Evolutionary conservation across 2,888 invertebrate species (phyloP), one percentile per base, ranked within the genome.

Genomic region (Cataglyphis albicans): DNA sequence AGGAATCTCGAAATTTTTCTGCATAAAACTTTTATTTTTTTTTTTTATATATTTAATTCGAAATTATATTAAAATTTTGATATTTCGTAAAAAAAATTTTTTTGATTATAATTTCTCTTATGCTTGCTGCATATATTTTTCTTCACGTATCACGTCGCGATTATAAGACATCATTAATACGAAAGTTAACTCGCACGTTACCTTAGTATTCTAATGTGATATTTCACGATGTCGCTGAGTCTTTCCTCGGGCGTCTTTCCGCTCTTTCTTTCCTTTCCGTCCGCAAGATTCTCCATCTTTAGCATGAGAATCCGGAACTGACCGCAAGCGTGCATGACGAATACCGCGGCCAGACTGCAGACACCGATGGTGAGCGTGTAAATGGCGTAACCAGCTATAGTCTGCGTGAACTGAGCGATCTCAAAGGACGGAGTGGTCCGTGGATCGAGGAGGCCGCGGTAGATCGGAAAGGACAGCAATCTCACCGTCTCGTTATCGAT

Each of bases 261-360:
- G 10, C 12, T 29, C 18, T 55, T 73, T 1, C 5, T 55, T 0
- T 64, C 57, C 1, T 61, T 65, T 0, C 84, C 86, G 5, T 88
- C 85, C 21, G 92, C 87, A 7, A 92, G 82, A 32, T 84, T 84
- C 1, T 88, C 78, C 32, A 93, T 67, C 12, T 88, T 86, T 0
- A 18, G 29, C 59, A 88, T 84, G 3, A 93, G 88, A 18, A 94
- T 91, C 21, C 88, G 88, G 1, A 93, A 89, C n/a, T 94, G 93
- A 4, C 92, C 93, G 44, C 93, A 93, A 0, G 91, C 91, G 65
- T 94, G 94, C 83, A 92, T 91, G 1, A 89, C 92, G n/a, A 93
- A 92, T 4, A 92, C 88, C 0, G 93, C 93, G 0, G 92, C 91
- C 1, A 93, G 82, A 44, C 93, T 90, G 64, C 93, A 94, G 0